These are phyloP conservation scores for Pseudochirops cupreus DNA, from an alignment of 2,797 vertebrate species.

Conservation along the genomic window DNA sequence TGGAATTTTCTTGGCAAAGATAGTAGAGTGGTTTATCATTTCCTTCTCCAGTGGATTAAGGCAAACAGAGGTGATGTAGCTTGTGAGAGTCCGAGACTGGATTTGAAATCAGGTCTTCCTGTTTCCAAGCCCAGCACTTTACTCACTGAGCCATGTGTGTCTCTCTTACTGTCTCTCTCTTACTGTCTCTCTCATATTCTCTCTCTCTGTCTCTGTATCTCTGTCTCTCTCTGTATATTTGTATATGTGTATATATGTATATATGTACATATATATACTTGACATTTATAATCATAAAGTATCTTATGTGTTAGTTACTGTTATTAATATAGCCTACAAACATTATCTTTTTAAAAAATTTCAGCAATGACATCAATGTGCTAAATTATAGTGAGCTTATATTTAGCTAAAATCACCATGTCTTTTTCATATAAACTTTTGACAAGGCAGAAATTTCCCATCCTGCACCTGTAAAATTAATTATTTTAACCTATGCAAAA, in stretches of 20 bases:
- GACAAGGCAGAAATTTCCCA: neutral
- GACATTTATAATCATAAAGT: neutral
- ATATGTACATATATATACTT: too few relatives aligned
- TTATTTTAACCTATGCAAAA: neutral
- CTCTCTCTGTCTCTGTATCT: too few relatives aligned
- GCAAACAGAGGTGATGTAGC: neutral
- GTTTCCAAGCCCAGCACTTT: neutral
- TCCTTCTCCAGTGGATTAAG: neutral
- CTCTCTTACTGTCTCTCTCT: neutral
- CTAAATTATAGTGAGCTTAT: neutral
- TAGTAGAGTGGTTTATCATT: neutral
- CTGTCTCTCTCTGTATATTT: too few relatives aligned
- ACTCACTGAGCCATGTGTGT: neutral
- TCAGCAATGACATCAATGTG: neutral
- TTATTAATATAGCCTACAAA: neutral
- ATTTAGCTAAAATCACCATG: neutral
- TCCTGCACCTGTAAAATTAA: neutral
- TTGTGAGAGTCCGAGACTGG: neutral
- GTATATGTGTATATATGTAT: too few relatives aligned
- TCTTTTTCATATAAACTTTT: neutral
- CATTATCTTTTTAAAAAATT: neutral
- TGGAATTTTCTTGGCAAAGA: neutral
- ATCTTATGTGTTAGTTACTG: neutral
- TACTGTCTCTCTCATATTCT: too few relatives aligned
- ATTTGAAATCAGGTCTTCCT: neutral